Evolutionary conservation across 2,113 vertebrate species (phyloP).

Genomic region (Cebidichthys violaceus): DNA sequence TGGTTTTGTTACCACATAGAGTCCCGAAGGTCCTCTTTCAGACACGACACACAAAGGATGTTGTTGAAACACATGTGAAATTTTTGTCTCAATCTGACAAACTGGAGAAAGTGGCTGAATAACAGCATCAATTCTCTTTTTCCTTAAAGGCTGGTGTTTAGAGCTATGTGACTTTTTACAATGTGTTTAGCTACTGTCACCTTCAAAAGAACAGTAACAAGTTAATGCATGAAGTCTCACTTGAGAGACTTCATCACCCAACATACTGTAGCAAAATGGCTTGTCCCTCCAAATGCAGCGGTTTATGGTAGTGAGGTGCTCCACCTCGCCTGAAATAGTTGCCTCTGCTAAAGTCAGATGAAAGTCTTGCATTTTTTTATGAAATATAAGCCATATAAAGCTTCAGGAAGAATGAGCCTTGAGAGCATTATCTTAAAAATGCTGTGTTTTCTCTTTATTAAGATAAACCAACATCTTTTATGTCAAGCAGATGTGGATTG

Average conservation of each 20-base stretch:
- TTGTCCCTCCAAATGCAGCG: background rate
- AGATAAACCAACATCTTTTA: background rate
- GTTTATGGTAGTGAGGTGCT: background rate
- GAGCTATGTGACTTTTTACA: background rate
- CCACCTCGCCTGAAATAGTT: background rate
- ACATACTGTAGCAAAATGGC: background rate
- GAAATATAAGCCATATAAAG: background rate
- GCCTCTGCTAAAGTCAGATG: background rate
- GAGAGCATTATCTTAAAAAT: background rate
- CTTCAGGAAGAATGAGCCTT: background rate
- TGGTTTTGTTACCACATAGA: constrained; percentile 54
- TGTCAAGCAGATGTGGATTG: background rate
- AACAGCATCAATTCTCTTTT: background rate
- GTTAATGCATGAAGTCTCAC: background rate
- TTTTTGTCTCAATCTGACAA: constrained; percentile 56
- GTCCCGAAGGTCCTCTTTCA: constrained; percentile 61
- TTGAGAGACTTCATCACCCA: background rate
- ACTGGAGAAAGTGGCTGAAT: constrained; percentile 14
- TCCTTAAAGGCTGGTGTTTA: background rate
- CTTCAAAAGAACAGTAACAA: background rate
- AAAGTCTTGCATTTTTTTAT: background rate
- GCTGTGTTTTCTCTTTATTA: background rate
- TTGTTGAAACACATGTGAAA: constrained; percentile 54
- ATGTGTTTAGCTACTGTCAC: background rate
- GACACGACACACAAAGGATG: constrained; percentile 54